Evolutionary conservation across 2,888 invertebrate species (phyloP).

Genomic region (Limnephilus lunatus): DNA sequence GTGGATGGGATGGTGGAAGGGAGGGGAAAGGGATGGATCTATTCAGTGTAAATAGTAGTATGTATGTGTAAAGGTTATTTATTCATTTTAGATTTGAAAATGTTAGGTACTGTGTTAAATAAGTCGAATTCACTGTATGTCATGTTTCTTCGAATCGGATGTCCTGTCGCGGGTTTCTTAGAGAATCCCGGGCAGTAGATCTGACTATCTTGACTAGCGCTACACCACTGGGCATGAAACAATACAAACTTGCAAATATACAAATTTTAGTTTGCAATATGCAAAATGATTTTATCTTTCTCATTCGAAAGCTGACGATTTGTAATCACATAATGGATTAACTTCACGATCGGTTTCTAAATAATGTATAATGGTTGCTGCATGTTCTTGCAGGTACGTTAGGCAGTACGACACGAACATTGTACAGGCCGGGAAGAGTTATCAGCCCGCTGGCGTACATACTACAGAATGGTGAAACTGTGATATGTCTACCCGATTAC

Average conservation of each 20-base stretch:
- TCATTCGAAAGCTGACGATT: slow-evolving; percentile 17
- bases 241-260: not conserved
- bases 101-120: too few relatives aligned
- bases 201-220: not conserved
- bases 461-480: not conserved
- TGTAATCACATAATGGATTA: slow-evolving; percentile 6
- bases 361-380: slow-evolving; percentile 10
- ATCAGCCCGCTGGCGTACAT: not conserved
- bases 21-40: too few relatives aligned
- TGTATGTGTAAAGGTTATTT: too few relatives aligned
- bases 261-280: not conserved
- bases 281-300: slow-evolving; percentile 23
- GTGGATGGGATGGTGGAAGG: too few relatives aligned
- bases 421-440: not conserved
- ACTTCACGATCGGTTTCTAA: slow-evolving; percentile 22
- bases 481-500: not conserved
- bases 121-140: too few relatives aligned
- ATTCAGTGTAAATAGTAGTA: too few relatives aligned
- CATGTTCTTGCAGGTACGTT: not conserved
- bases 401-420: not conserved
- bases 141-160: not conserved
- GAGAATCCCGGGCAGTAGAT: not conserved
- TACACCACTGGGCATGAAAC: not conserved
- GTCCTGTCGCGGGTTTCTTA: not conserved
- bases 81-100: too few relatives aligned